Conservation (phyloP, 1,140 invertebrate genomes). For the Lepeophtheirus salmonis region DNA sequence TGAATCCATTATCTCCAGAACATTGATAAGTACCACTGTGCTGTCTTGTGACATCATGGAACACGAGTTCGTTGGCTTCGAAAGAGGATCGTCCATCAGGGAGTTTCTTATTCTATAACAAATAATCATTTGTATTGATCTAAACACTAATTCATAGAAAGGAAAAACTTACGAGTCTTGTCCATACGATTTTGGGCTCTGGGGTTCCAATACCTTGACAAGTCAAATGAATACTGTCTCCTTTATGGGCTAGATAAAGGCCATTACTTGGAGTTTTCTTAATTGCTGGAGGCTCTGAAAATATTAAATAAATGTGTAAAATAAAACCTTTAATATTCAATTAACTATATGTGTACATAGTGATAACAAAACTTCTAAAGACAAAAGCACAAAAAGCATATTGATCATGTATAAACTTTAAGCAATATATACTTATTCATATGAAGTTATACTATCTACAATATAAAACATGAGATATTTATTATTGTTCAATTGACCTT, state of each 20-base stretch:
- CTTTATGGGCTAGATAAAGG: neutral
- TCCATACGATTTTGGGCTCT: conserved; percentile 1
- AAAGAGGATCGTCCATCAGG: neutral
- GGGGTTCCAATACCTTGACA: neutral
- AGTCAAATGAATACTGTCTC: neutral
- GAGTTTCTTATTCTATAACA: conserved; percentile 4
- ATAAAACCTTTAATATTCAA: too few relatives aligned
- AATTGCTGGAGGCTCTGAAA: conserved; percentile 2
- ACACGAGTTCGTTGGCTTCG: conserved; percentile 1
- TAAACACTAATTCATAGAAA: too few relatives aligned
- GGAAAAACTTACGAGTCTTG: neutral
- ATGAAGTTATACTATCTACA: too few relatives aligned
- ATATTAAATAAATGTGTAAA: neutral
- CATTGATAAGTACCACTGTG: conserved; percentile 9
- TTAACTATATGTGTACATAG: too few relatives aligned
- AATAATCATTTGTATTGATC: too few relatives aligned
- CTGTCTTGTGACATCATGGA: neutral
- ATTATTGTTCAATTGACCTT: too few relatives aligned
- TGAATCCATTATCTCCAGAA: conserved; percentile 6
- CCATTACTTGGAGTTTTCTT: neutral
- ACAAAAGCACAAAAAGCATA: too few relatives aligned
- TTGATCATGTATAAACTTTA: too few relatives aligned
- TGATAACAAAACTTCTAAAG: too few relatives aligned
- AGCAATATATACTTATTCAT: too few relatives aligned
- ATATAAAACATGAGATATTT: too few relatives aligned